phyloP scores from a whole-genome alignment of 2,888 invertebrate species.

The Pandemis cinnamomeana region DNA sequence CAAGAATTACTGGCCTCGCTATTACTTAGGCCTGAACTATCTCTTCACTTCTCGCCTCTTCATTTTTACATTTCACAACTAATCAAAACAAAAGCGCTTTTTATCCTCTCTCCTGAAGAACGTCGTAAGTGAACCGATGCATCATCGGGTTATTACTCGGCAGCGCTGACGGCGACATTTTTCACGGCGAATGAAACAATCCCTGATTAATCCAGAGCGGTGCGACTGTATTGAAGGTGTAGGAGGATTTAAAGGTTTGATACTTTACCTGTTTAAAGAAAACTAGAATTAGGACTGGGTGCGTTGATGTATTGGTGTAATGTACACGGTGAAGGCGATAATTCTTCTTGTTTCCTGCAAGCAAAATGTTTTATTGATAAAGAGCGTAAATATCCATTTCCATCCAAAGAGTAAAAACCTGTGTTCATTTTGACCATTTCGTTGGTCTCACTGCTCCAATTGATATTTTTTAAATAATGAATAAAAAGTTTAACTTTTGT shows the following conservation, averaged over 20 bases:
- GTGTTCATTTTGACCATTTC: too few species aligned
- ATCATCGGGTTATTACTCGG: slow-evolving; percentile 72
- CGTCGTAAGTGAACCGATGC: slow-evolving; percentile 56
- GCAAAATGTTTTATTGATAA: too few species aligned
- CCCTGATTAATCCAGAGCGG: slow-evolving; percentile 76
- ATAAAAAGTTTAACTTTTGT: too few species aligned
- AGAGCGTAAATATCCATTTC: too few species aligned
- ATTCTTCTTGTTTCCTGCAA: too few species aligned
- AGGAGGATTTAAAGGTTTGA: slow-evolving; percentile 55
- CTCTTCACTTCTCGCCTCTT: too few species aligned
- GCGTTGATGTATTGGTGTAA: too few species aligned
- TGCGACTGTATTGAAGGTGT: slow-evolving; percentile 71
- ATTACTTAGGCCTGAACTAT: not conserved
- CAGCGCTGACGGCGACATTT: slow-evolving; percentile 79
- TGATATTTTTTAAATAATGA: too few species aligned
- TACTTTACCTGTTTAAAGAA: slow-evolving; percentile 51
- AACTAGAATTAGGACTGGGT: slow-evolving; percentile 9
- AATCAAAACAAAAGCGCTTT: slow-evolving; percentile 7
- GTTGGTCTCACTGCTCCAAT: too few species aligned
- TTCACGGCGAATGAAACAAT: slow-evolving; percentile 77
- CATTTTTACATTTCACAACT: not conserved
- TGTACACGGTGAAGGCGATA: too few species aligned
- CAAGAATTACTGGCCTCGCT: not conserved
- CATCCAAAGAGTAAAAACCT: too few species aligned
- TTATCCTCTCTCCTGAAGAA: slow-evolving; percentile 6